Percentiles rank a stretch among this genome's conserved stretches.
These are phyloP conservation scores for Melinaea menophilus DNA, from an alignment of 2,888 invertebrate species.

Conservation along the genomic window DNA sequence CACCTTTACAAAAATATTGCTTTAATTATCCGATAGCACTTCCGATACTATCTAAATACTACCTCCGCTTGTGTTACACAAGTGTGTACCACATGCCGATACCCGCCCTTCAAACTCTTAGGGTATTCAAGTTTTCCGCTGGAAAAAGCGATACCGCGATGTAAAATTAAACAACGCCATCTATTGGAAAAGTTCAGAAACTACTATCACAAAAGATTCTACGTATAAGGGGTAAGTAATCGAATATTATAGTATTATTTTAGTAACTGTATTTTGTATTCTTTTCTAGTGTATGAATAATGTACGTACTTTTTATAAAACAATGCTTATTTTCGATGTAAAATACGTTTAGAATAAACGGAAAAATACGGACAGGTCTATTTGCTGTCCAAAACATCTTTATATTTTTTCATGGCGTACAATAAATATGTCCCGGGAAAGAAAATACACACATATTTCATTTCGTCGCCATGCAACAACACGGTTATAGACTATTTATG, in stretches of 20 bases:
- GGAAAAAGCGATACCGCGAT: not conserved
- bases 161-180: not conserved
- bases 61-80: not conserved
- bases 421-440: slow-evolving; percentile 34
- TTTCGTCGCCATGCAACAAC: slow-evolving; percentile 2
- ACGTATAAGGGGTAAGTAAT: too few relatives aligned
- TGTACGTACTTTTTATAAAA: too few relatives aligned
- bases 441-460: slow-evolving; percentile 32
- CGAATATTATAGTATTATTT: too few relatives aligned
- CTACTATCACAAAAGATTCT: too few relatives aligned
- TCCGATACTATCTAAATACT: slow-evolving; percentile 1
- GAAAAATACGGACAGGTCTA: slow-evolving; percentile 14
- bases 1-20: slow-evolving; percentile 4
- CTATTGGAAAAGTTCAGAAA: not conserved
- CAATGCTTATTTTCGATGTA: too few relatives aligned
- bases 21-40: slow-evolving; percentile 3
- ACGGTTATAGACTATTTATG: not conserved
- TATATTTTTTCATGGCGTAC: slow-evolving; percentile 24
- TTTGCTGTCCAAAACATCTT: slow-evolving; percentile 18
- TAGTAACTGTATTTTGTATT: too few relatives aligned
- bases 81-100: not conserved
- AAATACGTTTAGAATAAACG: not conserved
- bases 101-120: not conserved
- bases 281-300: too few relatives aligned
- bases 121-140: not conserved